A percentile compares a stretch with the other conserved stretches of the same genome.
These are phyloP conservation scores for Sitta europaea DNA, from an alignment of 2,113 vertebrate species.

Conservation along the genomic window DNA sequence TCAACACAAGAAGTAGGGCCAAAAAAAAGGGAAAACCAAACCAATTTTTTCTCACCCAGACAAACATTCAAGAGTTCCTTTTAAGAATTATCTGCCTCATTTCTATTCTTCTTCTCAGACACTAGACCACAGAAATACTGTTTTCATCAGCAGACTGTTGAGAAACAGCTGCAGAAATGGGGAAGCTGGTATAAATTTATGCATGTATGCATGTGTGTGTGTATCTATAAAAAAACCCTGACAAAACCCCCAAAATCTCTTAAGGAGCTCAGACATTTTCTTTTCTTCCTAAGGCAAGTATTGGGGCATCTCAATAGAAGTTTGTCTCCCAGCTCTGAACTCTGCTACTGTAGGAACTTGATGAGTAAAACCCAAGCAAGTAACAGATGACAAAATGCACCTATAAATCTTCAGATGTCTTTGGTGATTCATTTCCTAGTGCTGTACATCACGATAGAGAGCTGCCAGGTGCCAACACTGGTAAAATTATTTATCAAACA, in stretches of 20 bases:
- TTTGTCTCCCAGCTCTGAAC: background rate
- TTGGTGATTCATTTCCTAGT: background rate
- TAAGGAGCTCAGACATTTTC: background rate
- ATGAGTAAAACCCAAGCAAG: background rate
- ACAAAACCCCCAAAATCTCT: background rate
- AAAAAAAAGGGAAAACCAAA: background rate
- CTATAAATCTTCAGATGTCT: constrained; percentile 4
- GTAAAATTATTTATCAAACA: constrained; percentile 15
- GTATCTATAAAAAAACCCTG: background rate
- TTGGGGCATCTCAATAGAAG: background rate
- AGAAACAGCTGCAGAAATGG: constrained; percentile 49
- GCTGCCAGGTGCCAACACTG: constrained; percentile 1
- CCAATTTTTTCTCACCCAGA: background rate
- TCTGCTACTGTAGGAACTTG: background rate
- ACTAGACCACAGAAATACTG: background rate
- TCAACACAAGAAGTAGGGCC: background rate
- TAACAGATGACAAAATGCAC: constrained; percentile 17
- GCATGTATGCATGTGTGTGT: background rate
- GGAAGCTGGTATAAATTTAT: constrained; percentile 6
- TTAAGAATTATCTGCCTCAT: background rate
- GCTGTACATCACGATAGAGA: background rate
- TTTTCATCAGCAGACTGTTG: constrained; percentile 30
- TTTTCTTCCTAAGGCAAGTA: background rate
- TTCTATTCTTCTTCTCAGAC: background rate
- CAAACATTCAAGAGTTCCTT: background rate